Conservation (phyloP, 2,888 invertebrate genomes). For the Pseudococcus jackbeardsleyi region DNA sequence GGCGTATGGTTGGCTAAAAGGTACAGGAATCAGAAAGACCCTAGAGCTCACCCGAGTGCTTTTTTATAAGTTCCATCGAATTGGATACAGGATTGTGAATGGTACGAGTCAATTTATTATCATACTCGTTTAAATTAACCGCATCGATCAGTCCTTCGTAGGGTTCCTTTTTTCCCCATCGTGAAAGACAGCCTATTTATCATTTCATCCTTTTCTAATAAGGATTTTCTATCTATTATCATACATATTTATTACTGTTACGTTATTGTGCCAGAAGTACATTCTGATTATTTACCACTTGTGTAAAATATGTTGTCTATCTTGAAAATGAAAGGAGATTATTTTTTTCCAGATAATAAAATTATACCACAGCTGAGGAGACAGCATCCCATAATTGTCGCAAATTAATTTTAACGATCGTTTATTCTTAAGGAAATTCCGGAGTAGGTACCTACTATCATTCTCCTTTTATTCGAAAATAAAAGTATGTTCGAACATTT, state of each 20-base stretch:
- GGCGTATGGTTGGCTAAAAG: constrained; percentile 97
- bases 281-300: too few relatives aligned
- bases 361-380: neutral
- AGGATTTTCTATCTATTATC: too few relatives aligned
- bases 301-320: neutral
- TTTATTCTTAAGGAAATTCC: neutral
- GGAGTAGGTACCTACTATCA: neutral
- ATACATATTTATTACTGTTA: too few relatives aligned
- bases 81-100: constrained; percentile 39
- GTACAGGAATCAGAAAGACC: constrained; percentile 98
- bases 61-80: constrained; percentile 84
- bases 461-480: too few relatives aligned
- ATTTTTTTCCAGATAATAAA: constrained; percentile 3
- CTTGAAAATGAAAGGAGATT: neutral
- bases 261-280: too few relatives aligned
- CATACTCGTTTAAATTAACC: neutral
- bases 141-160: neutral
- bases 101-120: neutral
- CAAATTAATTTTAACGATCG: constrained; percentile 12
- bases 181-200: too few relatives aligned
- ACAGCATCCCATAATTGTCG: neutral
- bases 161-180: neutral
- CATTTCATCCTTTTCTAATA: too few relatives aligned
- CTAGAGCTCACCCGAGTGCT: constrained; percentile 95
- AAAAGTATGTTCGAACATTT: too few relatives aligned